A percentile compares a stretch with the other conserved stretches of the same genome.
These are phyloP conservation scores for Hippocampus mohnikei DNA, from an alignment of 2,113 vertebrate species.

Conservation along the genomic window DNA sequence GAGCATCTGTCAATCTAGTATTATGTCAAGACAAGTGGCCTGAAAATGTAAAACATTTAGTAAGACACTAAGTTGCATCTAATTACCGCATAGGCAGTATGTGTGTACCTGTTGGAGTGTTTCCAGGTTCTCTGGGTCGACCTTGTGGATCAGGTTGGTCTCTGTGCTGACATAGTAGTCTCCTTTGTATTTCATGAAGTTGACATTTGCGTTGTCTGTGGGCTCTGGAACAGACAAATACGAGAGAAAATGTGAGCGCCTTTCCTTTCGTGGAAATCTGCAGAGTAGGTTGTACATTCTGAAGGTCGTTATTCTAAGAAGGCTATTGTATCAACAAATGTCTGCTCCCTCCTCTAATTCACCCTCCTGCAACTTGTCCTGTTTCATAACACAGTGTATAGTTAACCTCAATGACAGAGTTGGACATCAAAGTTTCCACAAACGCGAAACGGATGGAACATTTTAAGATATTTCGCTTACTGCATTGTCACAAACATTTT, in stretches of 20 bases:
- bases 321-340: constrained; percentile 1
- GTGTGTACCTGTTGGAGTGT: constrained; percentile 80
- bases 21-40: not conserved
- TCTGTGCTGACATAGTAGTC: constrained; percentile 90
- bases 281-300: not conserved
- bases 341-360: not conserved
- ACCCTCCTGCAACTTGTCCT: not conserved
- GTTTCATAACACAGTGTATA: constrained; percentile 14
- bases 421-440: not conserved
- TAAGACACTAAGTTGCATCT: not conserved
- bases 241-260: not conserved
- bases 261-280: not conserved
- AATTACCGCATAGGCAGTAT: not conserved
- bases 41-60: not conserved
- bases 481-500: not conserved
- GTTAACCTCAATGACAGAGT: not conserved
- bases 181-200: constrained; percentile 82
- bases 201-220: constrained; percentile 86
- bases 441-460: not conserved
- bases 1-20: no score
- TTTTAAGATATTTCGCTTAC: not conserved
- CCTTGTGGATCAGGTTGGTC: constrained; percentile 82
- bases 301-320: not conserved
- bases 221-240: constrained; percentile 67
- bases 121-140: constrained; percentile 82